Base-by-base conservation (phyloP, 2,888 invertebrate species). In the Macrophya annulata region DNA sequence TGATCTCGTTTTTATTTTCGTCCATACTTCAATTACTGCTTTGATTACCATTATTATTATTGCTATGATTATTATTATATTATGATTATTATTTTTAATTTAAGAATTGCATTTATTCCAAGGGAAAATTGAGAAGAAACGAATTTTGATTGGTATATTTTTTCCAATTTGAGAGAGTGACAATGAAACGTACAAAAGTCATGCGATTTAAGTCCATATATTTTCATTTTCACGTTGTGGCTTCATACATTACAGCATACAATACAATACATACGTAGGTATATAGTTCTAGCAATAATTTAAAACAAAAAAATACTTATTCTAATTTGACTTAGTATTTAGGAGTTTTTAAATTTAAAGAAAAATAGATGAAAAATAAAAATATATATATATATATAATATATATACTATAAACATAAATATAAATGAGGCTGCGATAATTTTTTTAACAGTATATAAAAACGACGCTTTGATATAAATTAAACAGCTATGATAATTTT, bases 191-290 rank as follows among this genome's bases (percentile, higher is more conserved):
- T 68, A 68, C 68, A 68, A 68, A 37, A 43, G 43, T 74, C 5
- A 21, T 74, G 45, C 21, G 45, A 45, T 74, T 43, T 74, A 4
- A 4, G 45, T 45, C 45, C 72, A 45, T 45, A 43, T 45, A 74
- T 74, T 74, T 45, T 74, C 45, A 74, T 74, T 74, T 74, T 74
- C 72, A 74, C 72, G 40, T 21, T 25, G 72, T 43, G 72, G 72
- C 43, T 74, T 74, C 45, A 21, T 45, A n/a, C n/a, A 45, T 45
- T 45, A 31, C 9, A 74, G 6, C n/a, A n/a, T 37, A 71, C 43
- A 45, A 72, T 71, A 71, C 8, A 37, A 40, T 37, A 71, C 2
- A 45, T 45, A n/a, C 2, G n/a, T 43, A 45, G n/a, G n/a, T 74
- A 45, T 8, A 31, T 45, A 43, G 40, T 21, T 74, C 8, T 45